Percentiles rank a stretch among this genome's conserved stretches.
These are phyloP conservation scores for Holothuria glaberrima DNA, from an alignment of 35 echinoderm and acorn worm species.

Conservation along the genomic window DNA sequence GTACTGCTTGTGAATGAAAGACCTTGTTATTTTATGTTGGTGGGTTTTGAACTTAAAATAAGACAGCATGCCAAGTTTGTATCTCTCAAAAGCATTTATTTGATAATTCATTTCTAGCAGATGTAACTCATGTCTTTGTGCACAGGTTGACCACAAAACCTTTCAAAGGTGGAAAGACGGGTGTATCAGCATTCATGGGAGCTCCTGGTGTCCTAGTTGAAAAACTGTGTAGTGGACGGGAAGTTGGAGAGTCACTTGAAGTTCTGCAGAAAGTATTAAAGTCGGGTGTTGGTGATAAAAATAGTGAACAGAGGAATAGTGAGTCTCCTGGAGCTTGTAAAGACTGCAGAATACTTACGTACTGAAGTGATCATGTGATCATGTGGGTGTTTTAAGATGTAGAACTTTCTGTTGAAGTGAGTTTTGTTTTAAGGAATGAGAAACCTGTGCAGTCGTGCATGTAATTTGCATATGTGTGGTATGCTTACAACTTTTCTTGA, in stretches of 20 bases:
- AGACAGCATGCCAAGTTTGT: not conserved
- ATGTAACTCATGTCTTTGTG: not conserved
- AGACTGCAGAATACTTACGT: too few species aligned
- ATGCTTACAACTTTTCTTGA: too few species aligned
- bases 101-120: too few species aligned
- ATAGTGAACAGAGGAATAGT: constrained; percentile 45
- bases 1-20: too few species aligned
- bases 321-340: not conserved
- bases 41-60: not conserved
- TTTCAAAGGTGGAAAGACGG: constrained; percentile 58
- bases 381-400: too few species aligned
- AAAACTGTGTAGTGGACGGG: constrained; percentile 70
- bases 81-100: not conserved
- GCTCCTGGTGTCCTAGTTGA: constrained; percentile 81
- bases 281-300: constrained; percentile 20
- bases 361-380: too few species aligned
- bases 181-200: constrained; percentile 73
- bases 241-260: constrained; percentile 55
- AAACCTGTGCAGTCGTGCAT: too few species aligned
- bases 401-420: too few species aligned
- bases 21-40: too few species aligned
- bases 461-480: too few species aligned
- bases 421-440: too few species aligned
- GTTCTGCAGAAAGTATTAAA: constrained; percentile 59
- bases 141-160: constrained; percentile 47